Base-by-base conservation (phyloP, 2,888 invertebrate species). In the Punctoribates punctum region DNA sequence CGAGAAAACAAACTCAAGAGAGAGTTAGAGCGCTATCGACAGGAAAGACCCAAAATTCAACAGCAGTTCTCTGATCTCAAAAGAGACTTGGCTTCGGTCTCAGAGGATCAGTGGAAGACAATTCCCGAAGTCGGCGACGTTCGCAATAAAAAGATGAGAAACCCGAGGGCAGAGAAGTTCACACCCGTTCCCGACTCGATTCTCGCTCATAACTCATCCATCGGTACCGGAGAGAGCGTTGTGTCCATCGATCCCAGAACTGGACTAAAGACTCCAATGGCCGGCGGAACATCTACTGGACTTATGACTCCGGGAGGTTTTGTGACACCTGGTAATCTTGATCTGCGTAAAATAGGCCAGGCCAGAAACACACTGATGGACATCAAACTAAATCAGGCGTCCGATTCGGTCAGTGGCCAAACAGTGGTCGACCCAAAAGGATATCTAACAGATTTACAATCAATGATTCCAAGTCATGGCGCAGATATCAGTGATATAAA, bases 121-220 rank as follows among this genome's bases (percentile, higher is more conserved):
- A 91, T 99, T 79, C 99, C 99, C 0, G 99, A 99, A 86, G 99
- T 99, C 0, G 99, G 99, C n/a, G 99, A 99, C 85, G 94, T 95
- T 11, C 88, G 99, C 80, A 99, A 97, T 84, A 90, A 96, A 75
- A 96, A 96, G 82, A 96, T 97, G 82, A 87, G 99, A 57, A 97
- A 97, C 85, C 94, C 97, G 0, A 87, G 96, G 73, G 90, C 93
- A 0, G 99, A 99, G 83, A 96, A 94, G 79, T 97, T 96, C 82
- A 99, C 99, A 0, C 98, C 99, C 0, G 85, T 99, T 73, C 98
- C 99, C 0, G 99, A 99, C 83, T 96, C 96, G 82, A 91, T 99
- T 4, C 84, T 99, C 60, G 89, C 96, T 79, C 77, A 77, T 29
- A 79, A 79, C 77, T 78, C 79, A 15, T 75, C 93, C 1, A 93